Conservation (phyloP, 2,888 invertebrate species). For the Molorchus minor region DNA sequence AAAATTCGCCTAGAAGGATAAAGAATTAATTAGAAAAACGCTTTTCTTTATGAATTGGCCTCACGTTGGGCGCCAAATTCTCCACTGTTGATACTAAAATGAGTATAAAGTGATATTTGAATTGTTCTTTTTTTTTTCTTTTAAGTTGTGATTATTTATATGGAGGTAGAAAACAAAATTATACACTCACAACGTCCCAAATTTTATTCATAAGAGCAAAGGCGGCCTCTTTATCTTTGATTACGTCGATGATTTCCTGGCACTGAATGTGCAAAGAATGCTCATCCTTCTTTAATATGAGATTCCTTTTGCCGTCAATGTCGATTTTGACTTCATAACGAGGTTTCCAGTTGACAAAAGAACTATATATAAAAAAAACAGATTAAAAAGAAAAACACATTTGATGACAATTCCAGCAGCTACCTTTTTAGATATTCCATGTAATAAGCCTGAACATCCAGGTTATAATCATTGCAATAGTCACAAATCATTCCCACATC, state of each 20-base stretch:
- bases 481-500: constrained; percentile 56
- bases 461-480: constrained; percentile 62
- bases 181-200: constrained; percentile 47
- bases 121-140: too few relatives aligned
- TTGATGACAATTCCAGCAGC: too few relatives aligned
- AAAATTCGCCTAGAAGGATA: constrained; percentile 60
- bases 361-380: constrained; percentile 34
- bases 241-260: constrained; percentile 51
- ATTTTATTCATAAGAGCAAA: constrained; percentile 48
- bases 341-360: constrained; percentile 62
- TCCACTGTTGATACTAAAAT: too few relatives aligned
- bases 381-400: too few relatives aligned
- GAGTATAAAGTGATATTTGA: too few relatives aligned
- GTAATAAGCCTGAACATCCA: constrained; percentile 52
- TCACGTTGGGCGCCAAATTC: too few relatives aligned
- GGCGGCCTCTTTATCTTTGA: constrained; percentile 54
- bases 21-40: too few relatives aligned
- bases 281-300: constrained; percentile 47
- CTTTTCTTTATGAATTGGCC: too few relatives aligned
- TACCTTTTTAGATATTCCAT: constrained; percentile 42
- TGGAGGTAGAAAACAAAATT: background rate
- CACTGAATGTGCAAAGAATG: constrained; percentile 56
- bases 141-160: too few relatives aligned
- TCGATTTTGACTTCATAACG: constrained; percentile 50
- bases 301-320: constrained; percentile 44